Base-by-base conservation (phyloP, 2,888 invertebrate species). In the Bembecia ichneumoniformis region DNA sequence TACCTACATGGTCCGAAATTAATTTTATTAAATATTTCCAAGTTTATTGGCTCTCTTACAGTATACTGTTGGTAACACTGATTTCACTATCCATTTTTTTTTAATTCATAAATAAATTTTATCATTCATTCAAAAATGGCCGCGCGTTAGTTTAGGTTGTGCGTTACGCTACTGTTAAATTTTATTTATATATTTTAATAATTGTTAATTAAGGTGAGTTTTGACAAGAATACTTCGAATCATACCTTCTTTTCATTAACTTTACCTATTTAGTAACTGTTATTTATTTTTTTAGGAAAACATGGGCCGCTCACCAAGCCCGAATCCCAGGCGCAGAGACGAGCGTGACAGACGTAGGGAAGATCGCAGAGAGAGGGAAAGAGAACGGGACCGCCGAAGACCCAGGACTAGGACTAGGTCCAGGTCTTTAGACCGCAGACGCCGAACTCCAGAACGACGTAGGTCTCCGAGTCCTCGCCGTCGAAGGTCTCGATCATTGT, bases 271-370 rank as follows among this genome's bases (percentile, higher is more conserved):
- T 50, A 55, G 58, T 47, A 56, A 20, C 1, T 28, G 51, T 47
- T 5, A 43, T 59, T 62, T n/a, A n/a, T 43, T 44, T 48, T 53
- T 40, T 14, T 51, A 63, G 70, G 66, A 67, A 71, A 66, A 62
- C 49, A 87, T 86, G 88, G 87, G 83, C 60, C 79, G 87, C 55
- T 83, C 87, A 66, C 87, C 87, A 51, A 87, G 87, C 65, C 87
- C 87, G 55, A 28, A 28, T 28, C 28, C 74, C 16, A n/a, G 82
- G 60, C 82, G 86, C 63, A 82, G 84, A 59, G 83, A 83, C 45
- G 82, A 82, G 43, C 66, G 79, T 55, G 16, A 44, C 15, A 44
- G 49, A 13, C 40, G 59, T 15, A 52, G 62, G n/a, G 74, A 71
- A 9, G 59, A 71, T 36, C 55, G 58, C 9, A 49, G 63, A 45